phyloP scores from a whole-genome alignment of 2,113 vertebrate species.

The Thamnophis sirtalis region DNA sequence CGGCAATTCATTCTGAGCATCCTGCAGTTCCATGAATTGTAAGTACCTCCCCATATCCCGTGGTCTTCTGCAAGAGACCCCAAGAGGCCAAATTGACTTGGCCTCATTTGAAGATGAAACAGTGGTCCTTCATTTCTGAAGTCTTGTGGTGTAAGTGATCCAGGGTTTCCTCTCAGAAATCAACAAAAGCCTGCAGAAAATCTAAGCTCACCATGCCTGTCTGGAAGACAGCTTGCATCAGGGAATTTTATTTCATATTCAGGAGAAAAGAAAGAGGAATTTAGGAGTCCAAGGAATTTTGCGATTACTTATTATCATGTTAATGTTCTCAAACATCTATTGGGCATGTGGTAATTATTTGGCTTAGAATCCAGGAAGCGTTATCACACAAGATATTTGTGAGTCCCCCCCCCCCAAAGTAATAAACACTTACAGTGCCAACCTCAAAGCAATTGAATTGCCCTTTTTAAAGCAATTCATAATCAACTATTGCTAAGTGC shows the following conservation, averaged over 20 bases:
- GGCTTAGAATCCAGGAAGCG: background rate
- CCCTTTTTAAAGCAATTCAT: constrained; percentile 18
- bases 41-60: constrained; percentile 66
- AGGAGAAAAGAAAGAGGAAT: background rate
- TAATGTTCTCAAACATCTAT: background rate
- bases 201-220: accelerated
- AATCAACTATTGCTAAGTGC: constrained; percentile 12
- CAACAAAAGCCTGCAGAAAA: constrained; percentile 16
- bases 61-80: constrained; percentile 45
- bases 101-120: constrained; percentile 2
- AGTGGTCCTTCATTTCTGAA: constrained; percentile 35
- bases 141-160: background rate
- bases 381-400: background rate
- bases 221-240: constrained; percentile 28
- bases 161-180: background rate
- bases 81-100: constrained; percentile 27
- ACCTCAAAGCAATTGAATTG: background rate
- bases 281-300: background rate
- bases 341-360: background rate
- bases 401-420: background rate
- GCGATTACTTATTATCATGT: background rate
- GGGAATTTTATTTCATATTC: background rate
- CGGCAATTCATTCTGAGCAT: constrained; percentile 80
- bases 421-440: background rate
- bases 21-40: constrained; percentile 72